These are phyloP conservation scores for Oreohelix idahoensis DNA, from an alignment of 1,140 invertebrate species.

Conservation along the genomic window DNA sequence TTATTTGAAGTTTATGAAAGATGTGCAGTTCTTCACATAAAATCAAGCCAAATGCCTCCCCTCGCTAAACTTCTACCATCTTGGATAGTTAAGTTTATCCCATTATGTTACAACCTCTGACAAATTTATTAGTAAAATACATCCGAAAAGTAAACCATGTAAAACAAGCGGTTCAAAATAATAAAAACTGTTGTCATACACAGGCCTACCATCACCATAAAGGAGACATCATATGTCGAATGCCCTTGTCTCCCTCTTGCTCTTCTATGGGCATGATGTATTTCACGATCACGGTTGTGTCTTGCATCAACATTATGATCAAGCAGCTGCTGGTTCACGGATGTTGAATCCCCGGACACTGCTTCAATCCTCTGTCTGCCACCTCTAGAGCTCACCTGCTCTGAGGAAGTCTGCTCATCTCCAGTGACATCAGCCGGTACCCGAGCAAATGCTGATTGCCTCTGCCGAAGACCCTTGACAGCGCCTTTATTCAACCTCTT, in stretches of 20 bases:
- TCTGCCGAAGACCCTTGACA: slow-evolving; percentile 27
- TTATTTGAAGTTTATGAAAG: too few relatives aligned
- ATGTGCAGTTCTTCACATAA: too few relatives aligned
- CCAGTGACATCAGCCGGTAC: slow-evolving; percentile 2
- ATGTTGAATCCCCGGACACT: slow-evolving; percentile 17
- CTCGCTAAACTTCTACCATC: too few relatives aligned
- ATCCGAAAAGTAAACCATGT: slow-evolving; percentile 26
- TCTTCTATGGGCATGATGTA: not conserved
- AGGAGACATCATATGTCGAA: slow-evolving; percentile 12
- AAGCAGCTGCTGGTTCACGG: too few relatives aligned
- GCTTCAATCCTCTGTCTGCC: slow-evolving; percentile 33
- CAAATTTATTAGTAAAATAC: not conserved
- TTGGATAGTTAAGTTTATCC: too few relatives aligned
- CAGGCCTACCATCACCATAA: slow-evolving; percentile 18
- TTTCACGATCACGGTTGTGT: not conserved
- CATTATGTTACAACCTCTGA: too few relatives aligned
- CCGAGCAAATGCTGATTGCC: slow-evolving; percentile 27
- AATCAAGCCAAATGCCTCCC: too few relatives aligned
- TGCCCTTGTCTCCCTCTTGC: not conserved
- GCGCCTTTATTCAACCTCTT: not conserved
- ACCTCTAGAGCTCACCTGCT: too few relatives aligned
- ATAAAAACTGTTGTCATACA: slow-evolving; percentile 3
- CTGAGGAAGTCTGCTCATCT: not conserved
- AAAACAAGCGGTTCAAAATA: slow-evolving; percentile 16
- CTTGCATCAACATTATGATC: not conserved